Percentiles rank a stretch among this genome's conserved stretches.
phyloP scores from a whole-genome alignment of 2,888 invertebrate genomes.

The Caradrina kadenii region DNA sequence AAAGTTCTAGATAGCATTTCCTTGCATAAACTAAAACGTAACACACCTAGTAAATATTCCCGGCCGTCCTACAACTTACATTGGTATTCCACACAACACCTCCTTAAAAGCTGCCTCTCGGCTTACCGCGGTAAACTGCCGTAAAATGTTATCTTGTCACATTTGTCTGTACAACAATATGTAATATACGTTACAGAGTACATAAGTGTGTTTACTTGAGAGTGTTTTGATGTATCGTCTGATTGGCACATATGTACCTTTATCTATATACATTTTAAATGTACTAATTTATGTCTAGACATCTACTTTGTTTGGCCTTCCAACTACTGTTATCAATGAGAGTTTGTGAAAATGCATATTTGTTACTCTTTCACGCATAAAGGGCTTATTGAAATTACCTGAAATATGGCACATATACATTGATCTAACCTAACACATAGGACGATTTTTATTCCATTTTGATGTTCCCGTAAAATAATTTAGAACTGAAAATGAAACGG shows the following conservation, averaged over 20 bases:
- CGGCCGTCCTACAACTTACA: constrained; percentile 34
- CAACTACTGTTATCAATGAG: too few species aligned
- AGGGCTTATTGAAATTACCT: too few species aligned
- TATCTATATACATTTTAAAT: too few species aligned
- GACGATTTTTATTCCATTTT: too few species aligned
- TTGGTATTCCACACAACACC: constrained; percentile 56
- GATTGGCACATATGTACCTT: constrained; percentile 1
- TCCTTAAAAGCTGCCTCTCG: constrained; percentile 58
- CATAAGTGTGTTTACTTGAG: constrained; percentile 3
- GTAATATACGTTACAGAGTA: background rate
- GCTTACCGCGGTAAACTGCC: constrained; percentile 47
- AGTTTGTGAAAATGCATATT: too few species aligned
- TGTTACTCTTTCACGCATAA: too few species aligned
- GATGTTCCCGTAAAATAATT: too few species aligned
- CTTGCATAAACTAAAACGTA: constrained; percentile 1
- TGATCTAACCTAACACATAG: too few species aligned
- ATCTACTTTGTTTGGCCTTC: too few species aligned
- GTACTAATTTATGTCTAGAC: too few species aligned
- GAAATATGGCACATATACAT: too few species aligned
- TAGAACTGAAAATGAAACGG: too few species aligned
- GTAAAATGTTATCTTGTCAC: constrained; percentile 52
- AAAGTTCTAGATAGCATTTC: background rate
- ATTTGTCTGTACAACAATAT: constrained; percentile 23
- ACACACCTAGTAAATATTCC: constrained; percentile 4
- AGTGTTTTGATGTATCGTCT: background rate